A percentile compares a stretch with the other conserved stretches of the same genome.
Evolutionary conservation across 2,113 vertebrate genomes (phyloP).

Genomic region (Ciconia boyciana): DNA sequence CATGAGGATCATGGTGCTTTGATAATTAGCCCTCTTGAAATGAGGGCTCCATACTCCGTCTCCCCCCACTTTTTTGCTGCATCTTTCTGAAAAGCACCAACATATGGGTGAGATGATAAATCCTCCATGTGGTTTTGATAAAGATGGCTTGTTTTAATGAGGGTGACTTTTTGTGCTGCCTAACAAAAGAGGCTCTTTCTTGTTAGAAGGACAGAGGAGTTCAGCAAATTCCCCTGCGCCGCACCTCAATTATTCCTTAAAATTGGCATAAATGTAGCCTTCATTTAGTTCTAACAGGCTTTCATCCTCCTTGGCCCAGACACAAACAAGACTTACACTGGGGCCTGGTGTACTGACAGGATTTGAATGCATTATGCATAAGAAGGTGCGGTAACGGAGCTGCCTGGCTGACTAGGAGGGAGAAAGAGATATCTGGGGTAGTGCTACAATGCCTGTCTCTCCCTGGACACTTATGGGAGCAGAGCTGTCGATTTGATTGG

Average conservation of each 20-base stretch:
- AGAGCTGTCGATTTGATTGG: neutral
- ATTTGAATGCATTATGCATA: neutral
- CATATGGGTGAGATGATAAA: conserved; percentile 3
- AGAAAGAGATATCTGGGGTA: neutral
- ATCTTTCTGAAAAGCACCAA: neutral
- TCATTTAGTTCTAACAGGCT: conserved; percentile 10
- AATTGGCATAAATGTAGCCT: conserved; percentile 18
- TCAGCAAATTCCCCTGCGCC: conserved; percentile 3
- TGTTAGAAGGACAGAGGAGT: conserved; percentile 4
- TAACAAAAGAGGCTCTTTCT: neutral
- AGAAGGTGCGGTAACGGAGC: neutral
- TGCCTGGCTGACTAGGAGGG: neutral
- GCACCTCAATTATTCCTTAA: conserved; percentile 43
- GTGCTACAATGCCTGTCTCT: fast-evolving
- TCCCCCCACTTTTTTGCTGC: neutral
- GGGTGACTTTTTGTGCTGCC: conserved; percentile 4
- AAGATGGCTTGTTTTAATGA: neutral
- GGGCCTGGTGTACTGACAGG: neutral
- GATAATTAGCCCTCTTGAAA: neutral
- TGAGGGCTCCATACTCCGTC: neutral
- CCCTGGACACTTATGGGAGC: fast-evolving
- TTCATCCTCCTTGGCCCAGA: conserved; percentile 38
- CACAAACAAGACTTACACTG: neutral
- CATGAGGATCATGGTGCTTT: neutral
- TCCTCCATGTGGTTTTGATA: neutral